Base-by-base conservation (phyloP, 2,797 vertebrate genomes). In the Dromococcyx pavoninus region DNA sequence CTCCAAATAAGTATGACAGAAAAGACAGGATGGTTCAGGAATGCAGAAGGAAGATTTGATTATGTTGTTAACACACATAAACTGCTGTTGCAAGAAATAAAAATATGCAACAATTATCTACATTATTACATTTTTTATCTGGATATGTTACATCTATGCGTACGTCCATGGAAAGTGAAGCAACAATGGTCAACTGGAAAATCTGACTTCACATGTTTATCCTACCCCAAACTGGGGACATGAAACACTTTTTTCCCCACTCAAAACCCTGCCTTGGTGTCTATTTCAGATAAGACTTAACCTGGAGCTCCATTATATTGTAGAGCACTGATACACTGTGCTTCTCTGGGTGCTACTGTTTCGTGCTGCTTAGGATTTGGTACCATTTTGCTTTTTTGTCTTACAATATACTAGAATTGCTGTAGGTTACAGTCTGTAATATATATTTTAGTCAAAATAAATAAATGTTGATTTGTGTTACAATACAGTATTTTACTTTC, bases 381-480 rank as follows among this genome's bases (percentile, higher is more conserved):
- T 37, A 61, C 18, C 6, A 9, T 67, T 85, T 60, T 39, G 5
- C 33, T 35, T 84, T 85, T 54, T 44, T 57, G 33, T 57, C 23
- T 71, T 30, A 51, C 3, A 3, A 50, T 33, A 65, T 4, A 48
- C 17, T 37, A 43, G 46, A 88, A 72, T 30, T 73, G 23, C 11
- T 72, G 8, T 23, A 51, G 8, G 32, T 35, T 58, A 25, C 25
- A 79, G 43, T 51, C 30, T 25, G 13, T 14, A 85, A 69, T 21
- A 75, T 12, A 9, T 57, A 39, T 65, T 71, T 79, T 48, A 91
- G 15, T 22, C 32, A 88, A 76, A 91, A 82, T 27, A 95, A 89
- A 60, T 33, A 83, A 75, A 89, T 15, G 66, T 2, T 50, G 13
- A 28, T 89, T 81, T 84, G 18, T 65, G 16, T 58, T 58, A 86